A percentile compares a stretch with the other conserved stretches of the same genome.
Conservation (phyloP, 2,113 vertebrate genomes). For the Cariama cristata region DNA sequence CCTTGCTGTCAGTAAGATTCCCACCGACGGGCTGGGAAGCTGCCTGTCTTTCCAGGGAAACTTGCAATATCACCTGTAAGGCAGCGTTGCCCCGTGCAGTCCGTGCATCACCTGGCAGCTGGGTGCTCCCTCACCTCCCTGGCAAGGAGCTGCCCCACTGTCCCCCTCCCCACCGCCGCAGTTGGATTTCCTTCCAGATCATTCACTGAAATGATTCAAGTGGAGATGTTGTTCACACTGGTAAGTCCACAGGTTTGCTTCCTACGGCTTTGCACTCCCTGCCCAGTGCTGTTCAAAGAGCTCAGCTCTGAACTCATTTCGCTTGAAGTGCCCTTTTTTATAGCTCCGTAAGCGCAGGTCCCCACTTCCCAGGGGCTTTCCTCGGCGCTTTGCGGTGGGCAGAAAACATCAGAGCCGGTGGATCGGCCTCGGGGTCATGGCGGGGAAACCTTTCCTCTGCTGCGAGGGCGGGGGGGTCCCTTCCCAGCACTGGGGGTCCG, state of each 20-base stretch:
- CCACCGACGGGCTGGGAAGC: background rate
- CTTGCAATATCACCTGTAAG: background rate
- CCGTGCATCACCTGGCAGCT: background rate
- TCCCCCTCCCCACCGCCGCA: background rate
- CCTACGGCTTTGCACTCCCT: background rate
- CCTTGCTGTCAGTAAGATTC: background rate
- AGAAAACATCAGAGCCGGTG: background rate
- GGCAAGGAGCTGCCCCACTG: background rate
- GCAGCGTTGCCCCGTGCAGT: background rate
- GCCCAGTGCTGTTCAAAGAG: background rate
- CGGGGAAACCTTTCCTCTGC: background rate
- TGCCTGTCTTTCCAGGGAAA: background rate
- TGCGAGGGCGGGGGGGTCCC: rapidly evolving
- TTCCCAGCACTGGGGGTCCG: rapidly evolving
- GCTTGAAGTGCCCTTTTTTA: background rate
- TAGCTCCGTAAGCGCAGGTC: background rate
- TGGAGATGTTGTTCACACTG: background rate
- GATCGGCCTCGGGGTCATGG: rapidly evolving
- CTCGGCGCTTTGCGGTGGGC: background rate
- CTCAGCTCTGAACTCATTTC: background rate
- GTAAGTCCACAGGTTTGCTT: background rate
- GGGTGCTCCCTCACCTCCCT: background rate
- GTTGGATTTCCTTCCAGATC: background rate
- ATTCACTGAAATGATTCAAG: background rate
- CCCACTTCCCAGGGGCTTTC: background rate